phyloP scores from a whole-genome alignment of 2,113 vertebrate species.

The Neomonachus schauinslandi region DNA sequence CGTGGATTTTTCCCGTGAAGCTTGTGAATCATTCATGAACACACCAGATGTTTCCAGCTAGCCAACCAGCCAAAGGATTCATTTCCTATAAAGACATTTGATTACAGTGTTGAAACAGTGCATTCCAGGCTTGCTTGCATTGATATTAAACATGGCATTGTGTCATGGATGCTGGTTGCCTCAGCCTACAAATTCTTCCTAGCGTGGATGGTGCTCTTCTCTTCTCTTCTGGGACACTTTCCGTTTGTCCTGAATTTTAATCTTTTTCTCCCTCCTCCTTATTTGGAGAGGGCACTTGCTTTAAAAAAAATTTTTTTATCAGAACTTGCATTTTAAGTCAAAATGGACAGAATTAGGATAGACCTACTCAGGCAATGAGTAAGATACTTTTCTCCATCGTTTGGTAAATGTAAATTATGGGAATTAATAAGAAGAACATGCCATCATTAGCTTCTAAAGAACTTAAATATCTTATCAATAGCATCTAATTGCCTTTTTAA shows the following conservation, averaged over 20 bases:
- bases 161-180: neutral
- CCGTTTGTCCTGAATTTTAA: neutral
- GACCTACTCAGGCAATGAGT: neutral
- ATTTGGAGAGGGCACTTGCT: neutral
- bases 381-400: neutral
- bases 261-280: neutral
- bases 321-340: conserved; percentile 20
- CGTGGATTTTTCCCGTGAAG: conserved; percentile 51
- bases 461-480: neutral
- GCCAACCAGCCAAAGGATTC: conserved; percentile 51
- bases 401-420: neutral
- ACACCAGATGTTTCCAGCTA: conserved; percentile 45
- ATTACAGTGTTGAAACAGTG: neutral
- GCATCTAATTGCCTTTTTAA: neutral
- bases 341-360: neutral
- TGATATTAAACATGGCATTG: neutral
- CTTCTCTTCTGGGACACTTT: neutral
- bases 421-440: neutral
- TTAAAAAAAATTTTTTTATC: neutral
- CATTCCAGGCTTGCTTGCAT: neutral
- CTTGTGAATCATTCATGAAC: conserved; percentile 60
- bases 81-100: conserved; percentile 50
- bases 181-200: neutral
- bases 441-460: neutral
- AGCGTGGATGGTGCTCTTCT: neutral